Evolutionary conservation across 2,113 vertebrate genomes (phyloP).

Genomic region (Oophaga pumilio): DNA sequence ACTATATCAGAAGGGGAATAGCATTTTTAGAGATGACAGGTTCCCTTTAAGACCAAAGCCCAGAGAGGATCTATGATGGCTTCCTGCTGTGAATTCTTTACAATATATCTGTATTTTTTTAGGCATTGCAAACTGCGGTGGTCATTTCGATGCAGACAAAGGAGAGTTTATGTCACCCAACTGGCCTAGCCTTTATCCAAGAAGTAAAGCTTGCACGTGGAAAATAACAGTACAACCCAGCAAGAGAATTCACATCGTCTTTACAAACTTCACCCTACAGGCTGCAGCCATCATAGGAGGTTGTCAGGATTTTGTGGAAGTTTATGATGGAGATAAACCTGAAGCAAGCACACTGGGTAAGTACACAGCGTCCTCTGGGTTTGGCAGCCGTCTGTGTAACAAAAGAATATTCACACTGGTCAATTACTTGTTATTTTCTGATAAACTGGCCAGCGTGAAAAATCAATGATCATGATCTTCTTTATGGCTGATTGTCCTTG

Average conservation of each 20-base stretch:
- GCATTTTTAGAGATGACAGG: too few species aligned
- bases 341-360: slow-evolving; percentile 57
- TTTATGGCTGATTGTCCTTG: too few species aligned
- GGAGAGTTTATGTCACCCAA: slow-evolving; percentile 71
- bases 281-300: slow-evolving; percentile 62
- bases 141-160: slow-evolving; percentile 63
- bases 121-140: slow-evolving; percentile 69
- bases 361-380: background rate
- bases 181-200: slow-evolving; percentile 69
- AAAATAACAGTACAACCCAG: slow-evolving; percentile 63
- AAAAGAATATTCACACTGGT: background rate
- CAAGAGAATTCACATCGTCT: slow-evolving; percentile 64
- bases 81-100: background rate
- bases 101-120: background rate
- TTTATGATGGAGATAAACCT: slow-evolving; percentile 65
- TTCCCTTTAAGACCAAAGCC: background rate
- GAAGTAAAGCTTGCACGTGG: slow-evolving; percentile 73
- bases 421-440: background rate
- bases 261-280: slow-evolving; percentile 61
- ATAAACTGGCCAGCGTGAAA: too few species aligned
- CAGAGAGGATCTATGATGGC: background rate
- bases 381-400: background rate
- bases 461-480: too few species aligned
- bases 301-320: slow-evolving; percentile 74
- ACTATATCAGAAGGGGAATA: too few species aligned